phyloP scores from a whole-genome alignment of 2,113 vertebrate genomes.

The Camarhynchus parvulus region DNA sequence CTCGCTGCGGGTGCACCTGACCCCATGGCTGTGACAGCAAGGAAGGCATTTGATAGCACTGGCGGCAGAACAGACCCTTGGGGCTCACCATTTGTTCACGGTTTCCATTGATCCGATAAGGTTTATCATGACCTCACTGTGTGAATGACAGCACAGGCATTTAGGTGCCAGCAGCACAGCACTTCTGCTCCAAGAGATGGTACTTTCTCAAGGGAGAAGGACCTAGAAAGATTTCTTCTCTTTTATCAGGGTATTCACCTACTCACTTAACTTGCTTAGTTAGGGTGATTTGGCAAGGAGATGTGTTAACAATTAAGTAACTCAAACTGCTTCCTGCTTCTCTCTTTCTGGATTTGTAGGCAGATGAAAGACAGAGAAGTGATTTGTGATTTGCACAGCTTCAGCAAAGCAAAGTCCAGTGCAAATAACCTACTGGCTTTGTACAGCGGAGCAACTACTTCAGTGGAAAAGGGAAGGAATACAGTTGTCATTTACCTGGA shows the following conservation, averaged over 20 bases:
- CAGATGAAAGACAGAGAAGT: neutral
- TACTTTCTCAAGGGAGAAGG: neutral
- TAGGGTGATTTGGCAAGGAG: neutral
- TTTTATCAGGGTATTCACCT: neutral
- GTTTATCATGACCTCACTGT: neutral
- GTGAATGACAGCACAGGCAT: neutral
- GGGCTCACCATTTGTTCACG: neutral
- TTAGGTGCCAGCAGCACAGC: neutral
- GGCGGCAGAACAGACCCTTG: fast-evolving
- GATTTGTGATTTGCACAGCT: neutral
- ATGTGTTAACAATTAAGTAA: neutral
- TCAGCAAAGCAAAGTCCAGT: neutral
- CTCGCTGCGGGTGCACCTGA: neutral
- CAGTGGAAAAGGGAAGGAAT: neutral
- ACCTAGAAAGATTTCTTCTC: neutral
- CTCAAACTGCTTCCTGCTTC: neutral
- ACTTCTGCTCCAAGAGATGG: neutral
- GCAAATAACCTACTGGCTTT: neutral
- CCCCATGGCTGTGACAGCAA: neutral
- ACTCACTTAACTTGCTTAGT: neutral
- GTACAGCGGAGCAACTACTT: neutral
- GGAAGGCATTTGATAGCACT: neutral
- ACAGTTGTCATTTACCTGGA: neutral
- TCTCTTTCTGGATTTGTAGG: neutral
- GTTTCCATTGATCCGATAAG: neutral